These are phyloP conservation scores for Megaustenia siamemsis DNA, from an alignment of 2,888 invertebrate species.

Conservation along the genomic window DNA sequence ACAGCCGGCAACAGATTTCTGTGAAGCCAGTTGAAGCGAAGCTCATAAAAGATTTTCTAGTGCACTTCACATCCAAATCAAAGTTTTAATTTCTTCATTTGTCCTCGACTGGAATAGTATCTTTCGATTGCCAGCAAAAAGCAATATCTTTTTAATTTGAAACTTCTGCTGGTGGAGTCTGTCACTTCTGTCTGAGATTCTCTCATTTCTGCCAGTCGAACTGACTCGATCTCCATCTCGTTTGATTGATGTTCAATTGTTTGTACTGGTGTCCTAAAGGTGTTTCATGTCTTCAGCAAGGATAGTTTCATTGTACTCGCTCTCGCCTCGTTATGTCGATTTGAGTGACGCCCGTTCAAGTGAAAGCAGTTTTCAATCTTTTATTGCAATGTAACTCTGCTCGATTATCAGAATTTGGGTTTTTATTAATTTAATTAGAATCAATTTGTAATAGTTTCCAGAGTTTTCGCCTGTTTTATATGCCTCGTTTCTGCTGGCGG, in stretches of 20 bases:
- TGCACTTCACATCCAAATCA: constrained; percentile 42
- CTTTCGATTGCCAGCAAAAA: constrained; percentile 49
- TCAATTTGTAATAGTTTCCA: too few relatives aligned
- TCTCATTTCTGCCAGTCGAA: constrained; percentile 33
- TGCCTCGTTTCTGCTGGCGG: too few relatives aligned
- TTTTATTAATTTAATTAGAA: too few relatives aligned
- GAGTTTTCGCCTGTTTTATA: too few relatives aligned
- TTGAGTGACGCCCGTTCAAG: background rate
- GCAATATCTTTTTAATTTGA: constrained; percentile 50
- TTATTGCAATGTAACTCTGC: background rate
- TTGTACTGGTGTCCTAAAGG: constrained; percentile 13
- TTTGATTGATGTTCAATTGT: constrained; percentile 9
- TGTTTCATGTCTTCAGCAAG: background rate
- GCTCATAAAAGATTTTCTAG: constrained; percentile 41
- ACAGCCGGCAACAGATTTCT: background rate
- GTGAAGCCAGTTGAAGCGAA: background rate
- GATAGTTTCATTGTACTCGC: background rate
- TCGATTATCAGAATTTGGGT: too few relatives aligned
- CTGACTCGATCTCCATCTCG: background rate
- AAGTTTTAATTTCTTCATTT: constrained; percentile 48
- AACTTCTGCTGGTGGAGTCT: constrained; percentile 20
- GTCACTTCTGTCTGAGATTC: constrained; percentile 1
- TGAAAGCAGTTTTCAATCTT: background rate
- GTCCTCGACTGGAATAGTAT: constrained; percentile 35
- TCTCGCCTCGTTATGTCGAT: background rate